These are phyloP conservation scores for Pegoplata infirma DNA, from an alignment of 2,888 invertebrate genomes.

Conservation along the genomic window DNA sequence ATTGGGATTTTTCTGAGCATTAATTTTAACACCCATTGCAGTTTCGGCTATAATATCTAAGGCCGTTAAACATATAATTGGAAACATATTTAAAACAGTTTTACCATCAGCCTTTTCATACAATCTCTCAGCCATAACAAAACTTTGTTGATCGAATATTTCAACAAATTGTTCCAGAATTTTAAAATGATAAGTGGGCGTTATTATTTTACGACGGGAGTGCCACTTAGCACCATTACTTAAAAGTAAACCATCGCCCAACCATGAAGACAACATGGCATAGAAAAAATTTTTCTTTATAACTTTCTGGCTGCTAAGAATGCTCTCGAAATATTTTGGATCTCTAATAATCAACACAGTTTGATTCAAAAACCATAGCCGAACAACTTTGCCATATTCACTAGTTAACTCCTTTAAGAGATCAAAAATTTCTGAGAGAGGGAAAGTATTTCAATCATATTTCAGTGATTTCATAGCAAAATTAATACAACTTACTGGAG, in stretches of 20 bases:
- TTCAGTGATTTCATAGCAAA: neutral
- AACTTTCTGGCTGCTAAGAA: conserved; percentile 46
- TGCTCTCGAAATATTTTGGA: conserved; percentile 47
- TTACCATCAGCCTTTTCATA: conserved; percentile 70
- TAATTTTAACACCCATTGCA: conserved; percentile 67
- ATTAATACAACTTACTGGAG: conserved; percentile 22
- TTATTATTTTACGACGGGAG: conserved; percentile 82
- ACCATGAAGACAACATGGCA: conserved; percentile 40
- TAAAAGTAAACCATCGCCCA: conserved; percentile 49
- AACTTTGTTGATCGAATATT: conserved; percentile 83
- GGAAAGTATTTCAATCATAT: neutral
- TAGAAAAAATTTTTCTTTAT: conserved; percentile 43
- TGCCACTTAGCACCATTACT: conserved; percentile 54
- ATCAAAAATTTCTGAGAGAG: conserved; percentile 23
- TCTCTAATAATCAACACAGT: conserved; percentile 41
- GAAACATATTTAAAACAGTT: conserved; percentile 75
- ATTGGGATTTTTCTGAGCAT: conserved; percentile 79
- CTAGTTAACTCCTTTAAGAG: neutral
- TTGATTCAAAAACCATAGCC: conserved; percentile 41
- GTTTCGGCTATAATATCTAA: conserved; percentile 64
- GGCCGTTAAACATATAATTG: conserved; percentile 74
- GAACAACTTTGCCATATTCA: conserved; percentile 54
- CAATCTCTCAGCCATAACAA: conserved; percentile 81
- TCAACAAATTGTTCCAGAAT: conserved; percentile 86
- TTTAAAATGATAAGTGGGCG: conserved; percentile 89